phyloP scores from a whole-genome alignment of 2,888 invertebrate genomes.

The Microctonus brassicae region DNA sequence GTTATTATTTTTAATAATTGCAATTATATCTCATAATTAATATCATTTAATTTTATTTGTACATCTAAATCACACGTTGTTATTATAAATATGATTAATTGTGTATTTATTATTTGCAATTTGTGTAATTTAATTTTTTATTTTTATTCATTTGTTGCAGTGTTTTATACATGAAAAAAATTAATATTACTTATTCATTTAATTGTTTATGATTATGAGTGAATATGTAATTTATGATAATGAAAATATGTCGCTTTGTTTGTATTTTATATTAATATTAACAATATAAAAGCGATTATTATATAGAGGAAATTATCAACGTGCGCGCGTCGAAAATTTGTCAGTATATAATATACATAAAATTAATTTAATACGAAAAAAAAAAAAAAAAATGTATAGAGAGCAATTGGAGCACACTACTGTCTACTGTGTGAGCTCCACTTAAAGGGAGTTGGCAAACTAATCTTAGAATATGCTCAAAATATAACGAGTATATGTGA shows the following conservation, averaged over 20 bases:
- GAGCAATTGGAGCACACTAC: slow-evolving; percentile 4
- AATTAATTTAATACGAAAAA: too few species aligned
- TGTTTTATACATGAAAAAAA: too few species aligned
- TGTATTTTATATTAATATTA: neutral
- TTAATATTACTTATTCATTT: too few species aligned
- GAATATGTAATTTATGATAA: too few species aligned
- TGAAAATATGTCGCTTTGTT: too few species aligned
- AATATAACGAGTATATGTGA: slow-evolving; percentile 63
- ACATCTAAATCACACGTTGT: neutral
- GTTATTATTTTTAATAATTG: neutral
- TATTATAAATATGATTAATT: too few species aligned
- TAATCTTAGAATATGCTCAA: slow-evolving; percentile 67
- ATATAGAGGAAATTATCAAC: slow-evolving; percentile 1
- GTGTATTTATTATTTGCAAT: too few species aligned
- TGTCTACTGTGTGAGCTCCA: slow-evolving; percentile 32
- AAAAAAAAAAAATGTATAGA: slow-evolving; percentile 1
- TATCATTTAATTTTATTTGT: neutral
- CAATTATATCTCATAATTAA: too few species aligned
- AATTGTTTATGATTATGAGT: too few species aligned
- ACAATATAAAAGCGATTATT: neutral
- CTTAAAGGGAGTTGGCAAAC: slow-evolving; percentile 50
- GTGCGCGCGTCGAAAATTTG: neutral
- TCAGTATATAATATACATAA: slow-evolving; percentile 16
- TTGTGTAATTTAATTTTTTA: too few species aligned
- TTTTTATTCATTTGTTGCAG: too few species aligned